phyloP scores from a whole-genome alignment of 2,113 vertebrate genomes.

The Psittacula cyanocephala region DNA sequence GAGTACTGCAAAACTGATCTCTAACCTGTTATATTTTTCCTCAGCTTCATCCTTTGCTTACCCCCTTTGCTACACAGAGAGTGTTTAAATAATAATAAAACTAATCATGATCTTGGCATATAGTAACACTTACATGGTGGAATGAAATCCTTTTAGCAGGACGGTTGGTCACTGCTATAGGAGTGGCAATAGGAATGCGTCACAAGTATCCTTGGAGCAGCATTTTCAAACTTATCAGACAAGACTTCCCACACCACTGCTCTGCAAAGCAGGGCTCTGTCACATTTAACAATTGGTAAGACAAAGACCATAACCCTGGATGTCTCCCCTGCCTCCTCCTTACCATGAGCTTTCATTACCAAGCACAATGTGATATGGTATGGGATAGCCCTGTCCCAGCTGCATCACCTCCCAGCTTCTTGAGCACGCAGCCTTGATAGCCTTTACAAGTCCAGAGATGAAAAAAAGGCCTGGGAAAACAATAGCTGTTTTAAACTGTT shows the following conservation, averaged over 20 bases:
- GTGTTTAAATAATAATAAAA: not conserved
- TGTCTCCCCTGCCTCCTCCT: not conserved
- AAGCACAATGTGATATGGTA: rapidly evolving
- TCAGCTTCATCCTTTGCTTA: not conserved
- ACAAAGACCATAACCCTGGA: not conserved
- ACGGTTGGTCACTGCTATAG: not conserved
- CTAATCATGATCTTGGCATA: not conserved
- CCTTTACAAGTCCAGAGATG: not conserved
- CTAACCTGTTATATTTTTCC: not conserved
- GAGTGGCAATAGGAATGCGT: not conserved
- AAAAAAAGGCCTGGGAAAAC: not conserved
- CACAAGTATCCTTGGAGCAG: not conserved
- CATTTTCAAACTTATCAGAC: not conserved
- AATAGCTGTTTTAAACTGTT: not conserved
- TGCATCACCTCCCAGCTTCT: not conserved
- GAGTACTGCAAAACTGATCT: not conserved
- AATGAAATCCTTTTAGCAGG: not conserved
- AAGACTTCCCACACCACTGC: not conserved
- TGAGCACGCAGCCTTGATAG: not conserved
- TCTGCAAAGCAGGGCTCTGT: not conserved
- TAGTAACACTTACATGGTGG: no score
- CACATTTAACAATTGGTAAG: not conserved
- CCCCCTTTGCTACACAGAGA: not conserved
- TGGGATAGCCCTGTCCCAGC: not conserved
- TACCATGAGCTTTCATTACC: not conserved